Evolutionary conservation across 1,140 invertebrate genomes (phyloP), one percentile per base, ranked within the genome.

Genomic region (Archegozetes longisetosus): DNA sequence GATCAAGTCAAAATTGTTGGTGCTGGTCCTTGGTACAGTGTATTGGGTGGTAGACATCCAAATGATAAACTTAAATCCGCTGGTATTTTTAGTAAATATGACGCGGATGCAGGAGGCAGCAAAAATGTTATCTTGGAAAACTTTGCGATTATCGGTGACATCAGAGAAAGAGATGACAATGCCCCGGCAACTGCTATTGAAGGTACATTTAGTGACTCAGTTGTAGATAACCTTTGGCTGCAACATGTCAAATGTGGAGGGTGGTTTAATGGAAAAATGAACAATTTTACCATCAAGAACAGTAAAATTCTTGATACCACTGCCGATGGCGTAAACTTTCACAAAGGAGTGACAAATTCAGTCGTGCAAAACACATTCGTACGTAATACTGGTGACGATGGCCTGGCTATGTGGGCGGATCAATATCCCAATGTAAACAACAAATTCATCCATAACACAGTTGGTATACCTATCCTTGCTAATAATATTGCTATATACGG

Each of bases 401-500:
- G 53, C 24, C 24, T 55, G 24, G 6, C 53, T 13, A 55, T 55
- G 53, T 55, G 53, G 53, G 53, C 53, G 6, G 53, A 55, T 12
- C 14, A 55, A 9, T 55, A 55, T 23, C 13, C 6, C 4, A 6
- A 55, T n/a, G 24, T 23, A 9, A 46, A n/a, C n/a, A n/a, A n/a
- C n/a, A n/a, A n/a, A n/a, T n/a, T n/a, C n/a, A n/a, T n/a, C n/a
- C n/a, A n/a, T 6, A 55, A 55, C 24, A 55, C 53, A 17, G 53
- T 55, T 12, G 53, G 6, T 23, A 9, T 55, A 13, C 53, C 53
- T 29, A 6, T 55, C 13, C 6, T 55, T 20, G 53, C 53, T 13
- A 55, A 55, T 28, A 55, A 55, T 28, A 55, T 55, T 46, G 53
- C 53, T 9, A 55, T 55, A 29, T 55, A 55, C 24, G 53, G 53